phyloP scores from a whole-genome alignment of 2,888 invertebrate species.

The Chalcis sispes region DNA sequence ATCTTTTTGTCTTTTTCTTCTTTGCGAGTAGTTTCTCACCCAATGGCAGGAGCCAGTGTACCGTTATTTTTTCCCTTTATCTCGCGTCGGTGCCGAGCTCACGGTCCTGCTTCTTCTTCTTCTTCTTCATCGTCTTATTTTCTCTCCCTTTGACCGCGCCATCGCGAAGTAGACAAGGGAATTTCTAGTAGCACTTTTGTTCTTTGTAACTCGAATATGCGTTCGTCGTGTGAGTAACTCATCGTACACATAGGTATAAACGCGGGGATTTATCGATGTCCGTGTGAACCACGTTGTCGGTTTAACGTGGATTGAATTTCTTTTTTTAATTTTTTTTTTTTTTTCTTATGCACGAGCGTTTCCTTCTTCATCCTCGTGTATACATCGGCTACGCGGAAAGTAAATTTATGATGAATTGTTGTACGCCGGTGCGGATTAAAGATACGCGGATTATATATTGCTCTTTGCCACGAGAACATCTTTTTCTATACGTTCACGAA shows the following conservation, averaged over 20 bases:
- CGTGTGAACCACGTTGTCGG: constrained; percentile 6
- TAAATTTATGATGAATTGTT: constrained; percentile 47
- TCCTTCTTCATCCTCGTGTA: neutral
- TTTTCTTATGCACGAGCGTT: neutral
- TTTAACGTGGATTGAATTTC: constrained; percentile 42
- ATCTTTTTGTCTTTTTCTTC: neutral
- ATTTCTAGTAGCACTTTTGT: no score
- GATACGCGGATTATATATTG: constrained; percentile 5
- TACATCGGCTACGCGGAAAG: neutral
- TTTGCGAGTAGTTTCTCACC: no score
- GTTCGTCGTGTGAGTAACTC: neutral
- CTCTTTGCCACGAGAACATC: constrained; percentile 5
- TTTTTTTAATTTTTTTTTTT: neutral
- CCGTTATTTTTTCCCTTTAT: constrained; percentile 22
- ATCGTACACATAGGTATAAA: neutral
- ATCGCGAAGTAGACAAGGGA: no score
- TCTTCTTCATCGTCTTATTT: neutral
- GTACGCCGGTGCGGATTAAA: neutral
- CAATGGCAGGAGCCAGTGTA: no score
- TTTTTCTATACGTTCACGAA: neutral
- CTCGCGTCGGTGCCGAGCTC: neutral
- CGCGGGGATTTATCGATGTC: constrained; percentile 23
- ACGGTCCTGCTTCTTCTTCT: neutral
- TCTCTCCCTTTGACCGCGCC: no score
- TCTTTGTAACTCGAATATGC: no score